Conservation (phyloP, 2,888 invertebrate species). For the Rambutsinella grinnellia region DNA sequence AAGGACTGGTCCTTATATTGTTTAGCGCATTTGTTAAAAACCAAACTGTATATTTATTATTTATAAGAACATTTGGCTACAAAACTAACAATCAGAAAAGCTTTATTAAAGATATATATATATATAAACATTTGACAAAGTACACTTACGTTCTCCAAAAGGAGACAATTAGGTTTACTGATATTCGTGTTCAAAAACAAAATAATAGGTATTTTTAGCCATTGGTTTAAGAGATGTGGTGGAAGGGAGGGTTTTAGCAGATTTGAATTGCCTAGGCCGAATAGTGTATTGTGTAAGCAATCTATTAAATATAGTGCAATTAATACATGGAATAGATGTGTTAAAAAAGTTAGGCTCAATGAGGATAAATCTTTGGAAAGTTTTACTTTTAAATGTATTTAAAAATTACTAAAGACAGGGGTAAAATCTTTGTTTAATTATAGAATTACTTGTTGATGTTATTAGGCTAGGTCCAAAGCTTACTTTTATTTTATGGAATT, state of each 20-base stretch:
- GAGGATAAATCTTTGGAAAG: neutral
- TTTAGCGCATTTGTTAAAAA: no score
- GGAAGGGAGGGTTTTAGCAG: neutral
- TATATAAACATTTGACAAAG: no score
- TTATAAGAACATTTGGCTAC: no score
- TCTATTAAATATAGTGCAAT: neutral
- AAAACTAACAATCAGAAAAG: no score
- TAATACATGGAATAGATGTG: neutral
- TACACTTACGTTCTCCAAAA: neutral
- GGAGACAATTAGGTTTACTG: neutral
- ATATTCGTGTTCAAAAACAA: neutral
- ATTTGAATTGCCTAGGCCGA: neutral
- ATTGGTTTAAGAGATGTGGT: neutral
- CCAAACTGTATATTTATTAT: no score
- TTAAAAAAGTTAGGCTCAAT: neutral
- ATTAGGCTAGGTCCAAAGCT: neutral
- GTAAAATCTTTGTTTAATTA: neutral
- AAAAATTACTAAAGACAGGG: neutral
- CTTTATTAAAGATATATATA: no score
- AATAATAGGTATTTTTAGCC: neutral
- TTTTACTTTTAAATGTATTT: neutral
- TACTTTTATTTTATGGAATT: neutral
- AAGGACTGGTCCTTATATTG: no score
- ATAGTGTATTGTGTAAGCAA: neutral
- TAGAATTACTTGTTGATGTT: no score